Evolutionary conservation across 2,888 invertebrate species (phyloP).

Genomic region (Lasioglossum oenotherae): DNA sequence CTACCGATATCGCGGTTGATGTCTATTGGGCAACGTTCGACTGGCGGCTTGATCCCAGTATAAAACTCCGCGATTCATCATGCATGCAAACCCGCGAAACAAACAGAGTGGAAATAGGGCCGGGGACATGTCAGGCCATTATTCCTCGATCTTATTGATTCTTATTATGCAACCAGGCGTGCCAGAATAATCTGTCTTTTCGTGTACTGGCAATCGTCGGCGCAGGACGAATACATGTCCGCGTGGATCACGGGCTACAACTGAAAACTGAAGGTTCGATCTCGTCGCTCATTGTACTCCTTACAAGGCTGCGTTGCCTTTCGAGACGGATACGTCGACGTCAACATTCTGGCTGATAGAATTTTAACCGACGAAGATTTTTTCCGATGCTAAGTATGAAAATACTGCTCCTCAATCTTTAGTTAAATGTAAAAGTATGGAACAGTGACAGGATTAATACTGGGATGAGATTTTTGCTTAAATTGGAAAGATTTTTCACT

Average conservation of each 20-base stretch:
- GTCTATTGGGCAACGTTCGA: constrained; percentile 18
- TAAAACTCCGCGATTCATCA: constrained; percentile 73
- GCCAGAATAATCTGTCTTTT: constrained; percentile 77
- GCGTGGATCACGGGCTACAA: neutral
- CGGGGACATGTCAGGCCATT: constrained; percentile 73
- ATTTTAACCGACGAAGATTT: neutral
- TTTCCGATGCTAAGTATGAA: too few relatives aligned
- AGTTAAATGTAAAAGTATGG: too few relatives aligned
- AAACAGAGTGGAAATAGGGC: constrained; percentile 72
- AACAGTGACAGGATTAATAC: too few relatives aligned
- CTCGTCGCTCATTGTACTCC: neutral
- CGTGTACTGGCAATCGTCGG: constrained; percentile 46
- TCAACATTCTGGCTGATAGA: neutral
- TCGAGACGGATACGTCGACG: neutral
- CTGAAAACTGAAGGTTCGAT: neutral
- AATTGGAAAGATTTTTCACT: too few relatives aligned
- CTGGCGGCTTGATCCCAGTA: constrained; percentile 62
- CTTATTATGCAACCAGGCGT: constrained; percentile 79
- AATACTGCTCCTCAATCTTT: too few relatives aligned
- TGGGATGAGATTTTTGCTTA: too few relatives aligned
- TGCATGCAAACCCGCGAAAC: constrained; percentile 74
- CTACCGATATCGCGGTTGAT: neutral
- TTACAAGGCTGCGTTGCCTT: neutral
- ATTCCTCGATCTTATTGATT: constrained; percentile 78
- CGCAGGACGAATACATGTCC: constrained; percentile 34